A percentile compares a stretch with the other conserved stretches of the same genome.
These are phyloP conservation scores for Hyles euphorbiae DNA, from an alignment of 1,140 invertebrate genomes.

Conservation along the genomic window DNA sequence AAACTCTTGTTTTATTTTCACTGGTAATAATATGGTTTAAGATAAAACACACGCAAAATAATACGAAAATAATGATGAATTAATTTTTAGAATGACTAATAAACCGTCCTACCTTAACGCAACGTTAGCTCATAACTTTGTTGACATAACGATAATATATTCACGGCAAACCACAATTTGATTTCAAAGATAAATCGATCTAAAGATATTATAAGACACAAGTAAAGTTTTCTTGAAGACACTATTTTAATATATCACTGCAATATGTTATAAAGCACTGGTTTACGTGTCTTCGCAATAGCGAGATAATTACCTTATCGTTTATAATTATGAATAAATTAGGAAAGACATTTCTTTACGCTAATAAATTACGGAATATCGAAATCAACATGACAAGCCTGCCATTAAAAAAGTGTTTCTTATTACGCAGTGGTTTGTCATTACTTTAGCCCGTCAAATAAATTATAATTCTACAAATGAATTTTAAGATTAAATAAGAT, in stretches of 20 bases:
- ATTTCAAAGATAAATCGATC: constrained; percentile 64
- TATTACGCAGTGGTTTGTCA: constrained; percentile 8
- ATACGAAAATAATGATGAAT: background rate
- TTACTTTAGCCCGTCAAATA: background rate
- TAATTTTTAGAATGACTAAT: constrained; percentile 3
- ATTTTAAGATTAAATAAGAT: too few relatives aligned
- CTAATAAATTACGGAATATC: constrained; percentile 38
- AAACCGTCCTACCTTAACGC: constrained; percentile 34
- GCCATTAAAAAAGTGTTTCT: constrained; percentile 46
- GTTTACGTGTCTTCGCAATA: background rate
- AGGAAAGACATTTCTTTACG: constrained; percentile 27
- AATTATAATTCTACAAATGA: too few relatives aligned
- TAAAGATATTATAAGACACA: constrained; percentile 36
- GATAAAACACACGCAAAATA: too few relatives aligned
- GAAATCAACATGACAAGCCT: constrained; percentile 52
- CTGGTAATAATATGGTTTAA: too few relatives aligned
- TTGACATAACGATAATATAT: constrained; percentile 51
- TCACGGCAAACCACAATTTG: constrained; percentile 42
- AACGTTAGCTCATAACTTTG: constrained; percentile 58
- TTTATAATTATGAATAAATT: constrained; percentile 21
- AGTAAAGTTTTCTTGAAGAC: constrained; percentile 17
- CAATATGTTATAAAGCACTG: background rate
- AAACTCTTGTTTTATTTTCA: too few relatives aligned
- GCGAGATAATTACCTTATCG: constrained; percentile 10
- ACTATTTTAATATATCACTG: constrained; percentile 8